A percentile compares a stretch with the other conserved stretches of the same genome.
Conservation (phyloP, 2,113 vertebrate genomes). For the Deroptyus accipitrinus region DNA sequence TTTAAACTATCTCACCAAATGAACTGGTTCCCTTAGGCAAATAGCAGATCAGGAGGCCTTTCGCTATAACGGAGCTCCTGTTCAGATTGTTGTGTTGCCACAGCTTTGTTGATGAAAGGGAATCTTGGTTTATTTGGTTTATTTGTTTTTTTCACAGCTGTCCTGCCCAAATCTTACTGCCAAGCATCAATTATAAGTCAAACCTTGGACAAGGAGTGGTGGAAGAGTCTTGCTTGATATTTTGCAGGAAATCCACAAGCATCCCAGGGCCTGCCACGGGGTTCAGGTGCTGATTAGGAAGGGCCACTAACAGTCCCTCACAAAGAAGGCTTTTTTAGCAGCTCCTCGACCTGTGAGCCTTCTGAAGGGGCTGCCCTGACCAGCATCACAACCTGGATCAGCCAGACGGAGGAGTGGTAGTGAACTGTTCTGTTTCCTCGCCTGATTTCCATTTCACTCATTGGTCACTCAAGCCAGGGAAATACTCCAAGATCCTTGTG, state of each 20-base stretch:
- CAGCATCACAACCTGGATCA: not conserved
- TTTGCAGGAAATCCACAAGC: not conserved
- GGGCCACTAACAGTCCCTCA: not conserved
- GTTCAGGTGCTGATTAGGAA: not conserved
- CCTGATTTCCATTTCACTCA: not conserved
- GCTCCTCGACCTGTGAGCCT: fast-evolving
- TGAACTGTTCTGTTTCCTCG: not conserved
- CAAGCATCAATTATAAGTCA: not conserved
- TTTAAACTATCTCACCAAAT: not conserved
- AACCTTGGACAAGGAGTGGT: not conserved
- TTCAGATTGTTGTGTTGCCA: not conserved
- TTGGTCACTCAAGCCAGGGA: not conserved
- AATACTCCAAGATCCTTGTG: not conserved
- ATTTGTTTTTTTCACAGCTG: not conserved
- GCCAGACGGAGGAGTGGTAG: fast-evolving
- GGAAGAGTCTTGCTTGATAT: not conserved
- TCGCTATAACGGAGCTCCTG: not conserved
- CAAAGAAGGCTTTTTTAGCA: not conserved
- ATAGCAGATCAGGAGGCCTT: not conserved
- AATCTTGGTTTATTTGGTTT: not conserved
- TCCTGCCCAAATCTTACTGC: not conserved
- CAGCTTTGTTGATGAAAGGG: not conserved
- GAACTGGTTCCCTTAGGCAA: not conserved
- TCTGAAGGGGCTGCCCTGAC: not conserved
- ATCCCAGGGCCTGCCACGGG: not conserved